Evolutionary conservation across 1,140 invertebrate species (phyloP).

Genomic region (Panagrolaimus sp.): DNA sequence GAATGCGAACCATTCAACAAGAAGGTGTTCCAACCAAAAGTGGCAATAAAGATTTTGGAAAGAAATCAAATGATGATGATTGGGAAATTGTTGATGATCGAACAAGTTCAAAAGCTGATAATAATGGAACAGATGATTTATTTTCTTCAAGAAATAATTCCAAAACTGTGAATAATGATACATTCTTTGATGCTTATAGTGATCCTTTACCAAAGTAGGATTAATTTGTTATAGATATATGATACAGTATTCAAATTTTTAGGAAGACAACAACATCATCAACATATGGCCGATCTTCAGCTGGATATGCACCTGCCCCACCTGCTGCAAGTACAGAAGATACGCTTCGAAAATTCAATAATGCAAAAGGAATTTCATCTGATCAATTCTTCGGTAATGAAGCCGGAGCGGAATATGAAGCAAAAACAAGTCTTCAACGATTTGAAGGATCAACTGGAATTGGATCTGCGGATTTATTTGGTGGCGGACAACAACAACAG

Average conservation of each 20-base stretch:
- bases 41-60: slow-evolving; percentile 26
- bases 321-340: slow-evolving; percentile 41
- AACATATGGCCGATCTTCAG: not conserved
- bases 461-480: slow-evolving; percentile 93
- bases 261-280: slow-evolving; percentile 20
- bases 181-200: slow-evolving; percentile 48
- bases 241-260: too few relatives aligned
- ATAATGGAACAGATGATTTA: slow-evolving; percentile 14
- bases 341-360: slow-evolving; percentile 53
- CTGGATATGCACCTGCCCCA: slow-evolving; percentile 11
- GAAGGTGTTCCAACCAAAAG: slow-evolving; percentile 58
- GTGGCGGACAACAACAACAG: slow-evolving; percentile 59
- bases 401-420: slow-evolving; percentile 65
- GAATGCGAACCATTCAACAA: slow-evolving; percentile 88
- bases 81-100: slow-evolving; percentile 47
- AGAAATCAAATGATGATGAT: slow-evolving; percentile 43
- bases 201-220: slow-evolving; percentile 23
- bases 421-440: slow-evolving; percentile 68
- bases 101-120: slow-evolving; percentile 21
- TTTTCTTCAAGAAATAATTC: slow-evolving; percentile 13
- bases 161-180: slow-evolving; percentile 27
- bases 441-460: slow-evolving; percentile 87
- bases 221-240: too few relatives aligned
- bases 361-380: slow-evolving; percentile 92
- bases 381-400: slow-evolving; percentile 84